phyloP scores from a whole-genome alignment of 2,888 invertebrate species.

The Mythimna pallens region DNA sequence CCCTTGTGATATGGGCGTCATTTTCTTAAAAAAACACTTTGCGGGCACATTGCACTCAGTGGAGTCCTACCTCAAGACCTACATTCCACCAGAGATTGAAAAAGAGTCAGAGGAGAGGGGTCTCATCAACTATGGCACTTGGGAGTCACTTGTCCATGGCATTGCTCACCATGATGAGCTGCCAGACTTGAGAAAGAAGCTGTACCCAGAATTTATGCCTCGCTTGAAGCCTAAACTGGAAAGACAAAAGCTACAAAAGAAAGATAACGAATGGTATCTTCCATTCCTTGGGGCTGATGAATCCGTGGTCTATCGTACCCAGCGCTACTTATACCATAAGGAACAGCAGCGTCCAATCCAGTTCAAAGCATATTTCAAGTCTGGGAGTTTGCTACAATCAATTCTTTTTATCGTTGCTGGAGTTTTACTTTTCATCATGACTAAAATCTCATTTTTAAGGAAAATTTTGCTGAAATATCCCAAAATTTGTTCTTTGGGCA shows the following conservation, averaged over 20 bases:
- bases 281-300: slow-evolving; percentile 96
- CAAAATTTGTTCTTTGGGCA: slow-evolving; percentile 93
- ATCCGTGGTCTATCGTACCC: slow-evolving; percentile 95
- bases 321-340: slow-evolving; percentile 93
- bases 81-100: slow-evolving; percentile 64
- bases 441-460: slow-evolving; percentile 68
- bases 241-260: slow-evolving; percentile 88
- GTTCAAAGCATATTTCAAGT: slow-evolving; percentile 93
- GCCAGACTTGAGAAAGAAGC: slow-evolving; percentile 91
- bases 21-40: slow-evolving; percentile 93
- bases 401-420: slow-evolving; percentile 90
- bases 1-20: slow-evolving; percentile 96
- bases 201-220: slow-evolving; percentile 92
- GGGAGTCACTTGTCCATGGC: slow-evolving; percentile 96
- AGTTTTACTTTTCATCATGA: slow-evolving; percentile 79
- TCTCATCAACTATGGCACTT: slow-evolving; percentile 95
- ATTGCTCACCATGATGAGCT: slow-evolving; percentile 92
- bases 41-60: slow-evolving; percentile 94
- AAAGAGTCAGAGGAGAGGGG: slow-evolving; percentile 76
- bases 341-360: slow-evolving; percentile 94
- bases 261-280: slow-evolving; percentile 91
- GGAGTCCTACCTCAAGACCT: slow-evolving; percentile 92
- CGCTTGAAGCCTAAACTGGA: slow-evolving; percentile 91
- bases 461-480: slow-evolving; percentile 75
- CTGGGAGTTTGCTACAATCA: slow-evolving; percentile 80